These are phyloP conservation scores for Lutraria lutraria DNA, from an alignment of 2,888 invertebrate genomes.

Conservation along the genomic window DNA sequence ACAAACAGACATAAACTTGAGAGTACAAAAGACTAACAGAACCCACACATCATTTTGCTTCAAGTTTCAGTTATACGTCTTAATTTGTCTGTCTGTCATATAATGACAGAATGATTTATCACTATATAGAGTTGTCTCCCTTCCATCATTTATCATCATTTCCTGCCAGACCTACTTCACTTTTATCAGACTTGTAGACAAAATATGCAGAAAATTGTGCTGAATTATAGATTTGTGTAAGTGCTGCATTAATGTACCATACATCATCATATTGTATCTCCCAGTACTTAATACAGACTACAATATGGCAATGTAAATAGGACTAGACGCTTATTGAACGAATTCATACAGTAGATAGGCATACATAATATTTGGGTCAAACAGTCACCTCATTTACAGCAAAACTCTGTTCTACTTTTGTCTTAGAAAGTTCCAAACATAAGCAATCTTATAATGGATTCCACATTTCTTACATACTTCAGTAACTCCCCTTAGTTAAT, in stretches of 20 bases:
- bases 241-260: background rate
- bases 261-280: background rate
- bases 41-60: background rate
- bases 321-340: background rate
- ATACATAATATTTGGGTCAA: too few relatives aligned
- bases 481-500: too few relatives aligned
- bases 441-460: too few relatives aligned
- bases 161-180: constrained; percentile 6
- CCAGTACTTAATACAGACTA: background rate
- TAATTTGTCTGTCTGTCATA: constrained; percentile 17
- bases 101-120: background rate
- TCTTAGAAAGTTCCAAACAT: too few relatives aligned
- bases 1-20: too few relatives aligned
- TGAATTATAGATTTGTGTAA: background rate
- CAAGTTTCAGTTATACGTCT: background rate
- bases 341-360: too few relatives aligned
- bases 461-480: too few relatives aligned
- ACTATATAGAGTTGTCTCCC: background rate
- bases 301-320: background rate
- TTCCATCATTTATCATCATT: background rate
- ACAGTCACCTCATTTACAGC: too few relatives aligned
- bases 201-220: background rate
- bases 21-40: background rate
- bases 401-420: too few relatives aligned
- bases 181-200: background rate